Evolutionary conservation across 2,113 vertebrate species (phyloP), one percentile per base, ranked within the genome.

Genomic region (Hiodon alosoides): DNA sequence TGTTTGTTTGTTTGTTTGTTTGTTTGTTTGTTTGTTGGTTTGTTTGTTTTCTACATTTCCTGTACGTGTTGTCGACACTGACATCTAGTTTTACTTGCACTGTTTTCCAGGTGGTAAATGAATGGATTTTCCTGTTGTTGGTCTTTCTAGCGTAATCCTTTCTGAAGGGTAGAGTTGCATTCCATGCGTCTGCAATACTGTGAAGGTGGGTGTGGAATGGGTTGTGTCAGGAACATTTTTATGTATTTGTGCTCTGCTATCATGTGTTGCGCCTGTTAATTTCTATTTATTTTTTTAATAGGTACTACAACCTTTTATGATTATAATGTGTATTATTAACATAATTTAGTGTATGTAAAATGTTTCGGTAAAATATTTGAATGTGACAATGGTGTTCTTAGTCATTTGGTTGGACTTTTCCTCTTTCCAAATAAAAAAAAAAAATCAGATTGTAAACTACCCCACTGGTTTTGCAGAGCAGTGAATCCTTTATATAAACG

Each of bases 301-400:
- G 86, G 86, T 87, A 84, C 87, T 85, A 75, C 84, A 87, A 83
- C 17, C 86, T 87, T 88, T 91, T 91, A 86, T 92, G 90, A 92
- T 92, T 87, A 90, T 90, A 90, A 92, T 86, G 90, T 90, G 92
- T 94, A 90, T 93, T 91, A 86, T 91, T 83, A 82, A 90, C 90
- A 87, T 89, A 94, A 91, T 91, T 89, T 90, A 90, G 93, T 92
- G 93, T 94, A 89, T 95, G 93, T 94, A 91, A 91, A 88, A 87
- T 85, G 89, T 93, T 94, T 93, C 93, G 93, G 91, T 93, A 91
- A 93, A 94, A 92, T 90, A 93, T 91, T 87, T 78, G 93, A 90
- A 84, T 89, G 90, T 88, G 90, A 84, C 70, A 81, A 47, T 80
- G 82, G 82, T 85, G 76, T 67, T 81, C 69, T 86, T 83, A 83